Conservation (phyloP, 2,888 invertebrate species). For the Nysson spinosus region DNA sequence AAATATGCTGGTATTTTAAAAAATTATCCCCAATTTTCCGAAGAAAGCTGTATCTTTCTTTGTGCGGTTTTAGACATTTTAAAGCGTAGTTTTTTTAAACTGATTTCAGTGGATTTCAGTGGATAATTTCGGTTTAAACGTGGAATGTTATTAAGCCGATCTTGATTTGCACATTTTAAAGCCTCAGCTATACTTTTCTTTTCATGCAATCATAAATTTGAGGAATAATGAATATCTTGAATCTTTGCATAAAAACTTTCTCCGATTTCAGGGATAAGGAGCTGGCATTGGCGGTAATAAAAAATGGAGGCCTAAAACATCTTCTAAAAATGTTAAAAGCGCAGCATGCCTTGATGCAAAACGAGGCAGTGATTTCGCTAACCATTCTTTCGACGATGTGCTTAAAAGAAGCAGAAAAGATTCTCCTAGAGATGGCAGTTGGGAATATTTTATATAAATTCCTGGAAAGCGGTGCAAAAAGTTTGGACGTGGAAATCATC, state of each 20-base stretch:
- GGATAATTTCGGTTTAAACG: too few species aligned
- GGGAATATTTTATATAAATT: slow-evolving; percentile 79
- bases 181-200: too few species aligned
- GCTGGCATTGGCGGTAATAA: slow-evolving; percentile 77
- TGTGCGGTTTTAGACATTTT: too few species aligned
- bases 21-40: too few species aligned
- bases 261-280: slow-evolving; percentile 69
- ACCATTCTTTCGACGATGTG: slow-evolving; percentile 80
- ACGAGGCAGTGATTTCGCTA: slow-evolving; percentile 87
- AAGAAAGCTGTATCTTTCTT: too few species aligned
- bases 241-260: too few species aligned
- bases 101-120: too few species aligned
- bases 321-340: slow-evolving; percentile 90
- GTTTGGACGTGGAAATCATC: slow-evolving; percentile 79
- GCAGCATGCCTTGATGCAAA: slow-evolving; percentile 92
- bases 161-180: neutral
- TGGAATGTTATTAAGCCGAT: too few species aligned
- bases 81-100: too few species aligned
- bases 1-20: too few species aligned
- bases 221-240: neutral
- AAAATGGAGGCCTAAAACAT: slow-evolving; percentile 84
- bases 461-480: slow-evolving; percentile 78
- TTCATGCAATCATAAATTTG: too few species aligned
- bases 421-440: slow-evolving; percentile 79
- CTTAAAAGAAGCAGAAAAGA: slow-evolving; percentile 62